Conservation (phyloP, 1,140 invertebrate species). For the Psix sp. region DNA sequence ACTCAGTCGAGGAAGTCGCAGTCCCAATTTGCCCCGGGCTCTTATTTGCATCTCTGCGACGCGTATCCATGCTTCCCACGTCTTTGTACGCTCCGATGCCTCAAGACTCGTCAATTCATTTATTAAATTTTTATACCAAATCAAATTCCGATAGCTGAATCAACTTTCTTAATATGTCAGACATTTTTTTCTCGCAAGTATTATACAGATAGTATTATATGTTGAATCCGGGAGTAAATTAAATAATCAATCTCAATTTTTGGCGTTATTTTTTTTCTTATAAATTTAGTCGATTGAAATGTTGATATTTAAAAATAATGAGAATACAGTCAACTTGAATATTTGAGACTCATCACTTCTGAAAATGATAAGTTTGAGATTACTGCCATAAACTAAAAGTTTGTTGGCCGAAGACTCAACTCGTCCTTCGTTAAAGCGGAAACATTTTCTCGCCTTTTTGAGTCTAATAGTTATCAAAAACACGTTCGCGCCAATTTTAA, state of each 20-base stretch:
- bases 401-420: constrained; percentile 55
- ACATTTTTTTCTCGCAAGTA: too few species aligned
- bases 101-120: constrained; percentile 51
- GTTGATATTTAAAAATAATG: too few species aligned
- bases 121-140: constrained; percentile 34
- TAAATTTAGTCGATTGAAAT: too few species aligned
- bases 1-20: constrained; percentile 51
- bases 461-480: constrained; percentile 48
- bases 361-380: constrained; percentile 52
- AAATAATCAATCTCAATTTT: too few species aligned
- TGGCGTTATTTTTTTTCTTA: too few species aligned
- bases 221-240: too few species aligned
- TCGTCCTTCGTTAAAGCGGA: constrained; percentile 59
- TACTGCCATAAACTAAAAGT: constrained; percentile 47
- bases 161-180: too few species aligned
- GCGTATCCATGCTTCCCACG: constrained; percentile 54
- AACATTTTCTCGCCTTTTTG: constrained; percentile 57
- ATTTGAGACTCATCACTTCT: too few species aligned
- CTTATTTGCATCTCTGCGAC: constrained; percentile 51
- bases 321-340: too few species aligned
- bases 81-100: constrained; percentile 45
- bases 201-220: too few species aligned
- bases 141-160: too few species aligned
- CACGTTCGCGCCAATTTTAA: constrained; percentile 47
- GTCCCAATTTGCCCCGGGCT: constrained; percentile 53